Base-by-base conservation (phyloP, 2,113 vertebrate species). In the Electrona antarctica region DNA sequence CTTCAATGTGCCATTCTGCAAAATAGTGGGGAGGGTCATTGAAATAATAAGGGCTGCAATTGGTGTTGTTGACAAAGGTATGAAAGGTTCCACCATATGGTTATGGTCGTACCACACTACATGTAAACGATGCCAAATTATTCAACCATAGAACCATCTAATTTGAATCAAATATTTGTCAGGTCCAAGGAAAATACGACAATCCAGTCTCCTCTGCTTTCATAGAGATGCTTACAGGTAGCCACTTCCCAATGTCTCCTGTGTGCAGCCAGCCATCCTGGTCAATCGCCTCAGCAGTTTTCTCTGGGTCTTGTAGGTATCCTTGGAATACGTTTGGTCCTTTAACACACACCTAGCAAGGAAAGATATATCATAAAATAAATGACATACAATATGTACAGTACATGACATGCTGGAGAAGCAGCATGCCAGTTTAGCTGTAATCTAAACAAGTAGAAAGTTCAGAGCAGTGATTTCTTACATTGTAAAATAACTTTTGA, bases 261-360 rank as follows among this genome's bases (percentile, higher is more conserved):
- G 97, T 99, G 85, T 99, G 97, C 69, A 99, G 92, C 98, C 98
- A 99, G 58, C 96, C 96, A 0, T 96, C 95, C 79, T 94, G 79
- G 76, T 98, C 97, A 48, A 99, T 78, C 5, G 91, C 95, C 85
- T 99, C 97, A 0, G 94, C 93, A 0, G 97, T 97, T 91, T 91
- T 98, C 59, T 94, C 96, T 0, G 95, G 92, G 60, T 99, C 97
- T 52, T 96, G 96, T 81, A 99, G 85, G 85, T 99, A 99, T 60
- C 98, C 98, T 86, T 81, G 66, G 80, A 99, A 99, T 9, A 99
- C 96, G 68, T 94, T 98, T 86, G 96, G 75, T 87, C 98, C 98
- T 92, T 98, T 98, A 74, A 98, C 80, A 80, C 97, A 99, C 50
- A 99, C 91, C 98, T 99, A 79, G n/a, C 85, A 69, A 1, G 47